Evolutionary conservation across 2,113 vertebrate species (phyloP), one percentile per base, ranked within the genome.

Genomic region (Pseudorectes ferrugineus): DNA sequence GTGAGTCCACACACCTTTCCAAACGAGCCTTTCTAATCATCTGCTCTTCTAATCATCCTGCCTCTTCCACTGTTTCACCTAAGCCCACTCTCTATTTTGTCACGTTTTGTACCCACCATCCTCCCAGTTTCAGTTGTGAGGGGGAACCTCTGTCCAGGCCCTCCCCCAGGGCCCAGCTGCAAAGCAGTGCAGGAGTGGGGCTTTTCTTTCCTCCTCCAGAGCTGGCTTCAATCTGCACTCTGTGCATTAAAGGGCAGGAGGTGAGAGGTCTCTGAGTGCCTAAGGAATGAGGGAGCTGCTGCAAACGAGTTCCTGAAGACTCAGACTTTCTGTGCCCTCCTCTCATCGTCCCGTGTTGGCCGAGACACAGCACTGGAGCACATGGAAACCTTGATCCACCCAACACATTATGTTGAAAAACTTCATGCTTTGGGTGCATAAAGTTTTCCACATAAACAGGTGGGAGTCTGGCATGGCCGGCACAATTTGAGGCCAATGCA

Each of bases 381-480:
- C 88, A 97, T 67, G 88, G 93, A 97, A 96, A 96, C 93, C 94
- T 96, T 95, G 90, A 96, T 90, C 85, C 95, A 94, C 92, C 68
- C 96, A 95, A 68, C 52, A 63, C 55, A 88, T 93, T 92, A 92
- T 78, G 65, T 35, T 93, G 72, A 96, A 93, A 93, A 94, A 80
- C 75, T 96, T 94, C 71, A 57, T 74, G 61, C 85, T 85, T 96
- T 93, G 90, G 94, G 94, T 85, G 85, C 40, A 95, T 94, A 88
- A 97, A 96, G 82, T 96, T 96, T 96, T 96, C 96, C 96, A 97
- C 82, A 95, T 92, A 96, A 97, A 90, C 95, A 96, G 95, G 93
- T 96, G 94, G 95, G 96, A 94, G 85, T 93, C 93, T 96, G 94
- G 96, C 89, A 33, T 93, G 76, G 68, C 55, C 12, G 0, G 48